Evolutionary conservation across 2,113 vertebrate species (phyloP), one percentile per base, ranked within the genome.

Genomic region (Vombatus ursinus): DNA sequence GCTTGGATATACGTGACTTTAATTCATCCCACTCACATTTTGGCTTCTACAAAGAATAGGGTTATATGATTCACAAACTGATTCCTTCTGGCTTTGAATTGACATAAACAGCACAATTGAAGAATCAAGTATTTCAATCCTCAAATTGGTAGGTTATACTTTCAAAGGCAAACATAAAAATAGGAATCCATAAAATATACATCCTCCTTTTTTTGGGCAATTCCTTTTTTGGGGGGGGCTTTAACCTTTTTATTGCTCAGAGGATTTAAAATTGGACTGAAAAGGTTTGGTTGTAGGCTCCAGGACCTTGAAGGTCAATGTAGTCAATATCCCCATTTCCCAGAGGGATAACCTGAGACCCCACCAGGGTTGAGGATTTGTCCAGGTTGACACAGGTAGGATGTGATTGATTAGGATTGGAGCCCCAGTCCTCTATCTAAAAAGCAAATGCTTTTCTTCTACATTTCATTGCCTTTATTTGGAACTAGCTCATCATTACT

Each of bases 21-120:
- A 89, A 77, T 96, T 97, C 52, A 61, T 49, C 84, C 16, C 4
- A 48, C 51, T 89, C 48, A 90, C 47, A 92, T 31, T 3, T 53
- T 52, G 48, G 84, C 96, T 95, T 54, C 47, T 95, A 93, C 91
- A 94, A 95, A 95, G 28, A 2, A n/a, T n/a, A n/a, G n/a, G n/a
- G n/a, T n/a, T n/a, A 95, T 92, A 93, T 91, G 8, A 28, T 91
- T 91, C 28, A 48, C 37, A 92, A 4, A 95, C 92, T 93, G 89
- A 90, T 90, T 54, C 9, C 89, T 92, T 77, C 24, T 92, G 92
- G 48, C 57, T 95, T 92, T 94, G 31, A 1, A 16, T 44, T 77
- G 19, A 95, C 51, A 50, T 48, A 57, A 95, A 49, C 2, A 52
- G 31, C 28, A 31, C 2, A 23, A 37, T 28, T 84, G 50, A 94